Conservation (phyloP, 2,888 invertebrate genomes). For the Phyllotreta cruciferae region DNA sequence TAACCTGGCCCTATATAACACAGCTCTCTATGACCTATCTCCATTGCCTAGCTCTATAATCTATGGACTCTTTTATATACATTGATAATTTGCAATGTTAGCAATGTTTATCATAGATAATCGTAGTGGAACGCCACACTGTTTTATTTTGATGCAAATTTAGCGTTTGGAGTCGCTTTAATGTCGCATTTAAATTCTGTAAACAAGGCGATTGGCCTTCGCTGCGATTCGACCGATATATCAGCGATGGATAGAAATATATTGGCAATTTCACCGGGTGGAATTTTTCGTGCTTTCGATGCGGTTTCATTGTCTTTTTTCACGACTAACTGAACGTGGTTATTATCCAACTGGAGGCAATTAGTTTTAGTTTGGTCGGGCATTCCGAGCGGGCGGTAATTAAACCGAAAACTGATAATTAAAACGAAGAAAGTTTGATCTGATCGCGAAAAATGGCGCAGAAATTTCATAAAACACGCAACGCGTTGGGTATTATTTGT, state of each 20-base stretch:
- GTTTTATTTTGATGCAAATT: no score
- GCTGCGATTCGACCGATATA: not conserved
- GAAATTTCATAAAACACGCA: no score
- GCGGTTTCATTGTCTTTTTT: constrained; percentile 15
- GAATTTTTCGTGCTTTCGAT: constrained; percentile 14
- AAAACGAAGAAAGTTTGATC: constrained; percentile 5
- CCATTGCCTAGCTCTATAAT: no score
- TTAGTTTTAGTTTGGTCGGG: constrained; percentile 10
- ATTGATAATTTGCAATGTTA: no score
- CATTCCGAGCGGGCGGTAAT: constrained; percentile 5
- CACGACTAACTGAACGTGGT: constrained; percentile 11
- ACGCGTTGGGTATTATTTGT: no score
- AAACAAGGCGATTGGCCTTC: not conserved
- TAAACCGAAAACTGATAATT: constrained; percentile 14
- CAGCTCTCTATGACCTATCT: no score
- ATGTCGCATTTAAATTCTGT: not conserved
- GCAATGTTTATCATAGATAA: no score
- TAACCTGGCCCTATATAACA: no score
- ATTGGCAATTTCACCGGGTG: constrained; percentile 8
- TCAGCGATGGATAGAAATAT: constrained; percentile 5
- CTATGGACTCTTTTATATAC: no score
- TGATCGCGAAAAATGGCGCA: no score
- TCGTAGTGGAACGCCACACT: no score
- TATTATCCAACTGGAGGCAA: constrained; percentile 12
- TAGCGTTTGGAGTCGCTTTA: no score